These are phyloP conservation scores for Drosophila maculinotata DNA, from an alignment of 2,888 invertebrate species.

Conservation along the genomic window DNA sequence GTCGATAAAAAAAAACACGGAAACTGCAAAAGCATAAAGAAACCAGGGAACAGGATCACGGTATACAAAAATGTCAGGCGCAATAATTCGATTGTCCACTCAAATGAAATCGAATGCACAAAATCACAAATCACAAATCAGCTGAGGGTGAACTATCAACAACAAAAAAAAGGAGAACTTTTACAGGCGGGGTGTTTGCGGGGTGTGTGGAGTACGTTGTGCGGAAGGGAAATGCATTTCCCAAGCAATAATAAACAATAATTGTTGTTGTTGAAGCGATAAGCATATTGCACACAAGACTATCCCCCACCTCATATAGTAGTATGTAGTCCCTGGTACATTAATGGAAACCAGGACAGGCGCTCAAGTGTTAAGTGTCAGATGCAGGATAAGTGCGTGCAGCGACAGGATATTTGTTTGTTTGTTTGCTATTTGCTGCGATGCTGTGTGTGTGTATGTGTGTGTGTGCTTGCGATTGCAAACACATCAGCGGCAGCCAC, in stretches of 20 bases:
- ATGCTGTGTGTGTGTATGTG: slow-evolving; percentile 4
- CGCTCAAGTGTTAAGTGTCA: slow-evolving; percentile 78
- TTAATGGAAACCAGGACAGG: slow-evolving; percentile 45
- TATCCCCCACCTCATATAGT: background rate
- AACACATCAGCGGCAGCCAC: slow-evolving; percentile 67
- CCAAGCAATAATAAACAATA: slow-evolving; percentile 77
- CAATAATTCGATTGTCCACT: slow-evolving; percentile 78
- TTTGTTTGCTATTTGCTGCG: slow-evolving; percentile 46
- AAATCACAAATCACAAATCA: slow-evolving; percentile 48
- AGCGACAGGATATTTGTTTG: slow-evolving; percentile 75
- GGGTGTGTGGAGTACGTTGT: slow-evolving; percentile 3
- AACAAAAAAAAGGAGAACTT: slow-evolving; percentile 10
- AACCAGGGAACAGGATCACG: slow-evolving; percentile 8
- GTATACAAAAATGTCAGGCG: slow-evolving; percentile 49
- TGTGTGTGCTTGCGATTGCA: slow-evolving; percentile 45
- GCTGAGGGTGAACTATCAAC: slow-evolving; percentile 31
- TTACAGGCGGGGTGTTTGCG: slow-evolving; percentile 4
- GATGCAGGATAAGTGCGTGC: slow-evolving; percentile 77
- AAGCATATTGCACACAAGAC: slow-evolving; percentile 63
- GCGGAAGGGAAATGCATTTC: slow-evolving; percentile 55
- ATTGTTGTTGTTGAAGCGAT: slow-evolving; percentile 69
- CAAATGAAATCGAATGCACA: slow-evolving; percentile 78
- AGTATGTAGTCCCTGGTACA: slow-evolving; percentile 3
- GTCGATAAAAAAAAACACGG: slow-evolving; percentile 55
- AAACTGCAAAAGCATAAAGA: slow-evolving; percentile 5